These are phyloP conservation scores for Caerostris extrusa DNA, from an alignment of 1,140 invertebrate species.

Conservation along the genomic window DNA sequence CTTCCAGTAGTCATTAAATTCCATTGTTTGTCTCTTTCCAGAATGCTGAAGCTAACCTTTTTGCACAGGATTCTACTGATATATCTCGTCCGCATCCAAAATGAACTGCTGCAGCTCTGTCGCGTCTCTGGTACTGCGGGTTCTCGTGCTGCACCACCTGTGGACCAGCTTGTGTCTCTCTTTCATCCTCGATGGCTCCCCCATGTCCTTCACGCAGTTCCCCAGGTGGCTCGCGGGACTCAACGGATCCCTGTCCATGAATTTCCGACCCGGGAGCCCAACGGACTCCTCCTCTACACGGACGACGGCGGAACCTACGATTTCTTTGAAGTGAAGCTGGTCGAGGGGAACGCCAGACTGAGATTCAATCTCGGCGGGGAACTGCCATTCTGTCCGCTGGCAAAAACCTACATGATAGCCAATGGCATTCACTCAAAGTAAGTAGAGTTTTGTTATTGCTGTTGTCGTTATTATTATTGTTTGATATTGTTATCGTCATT, in stretches of 20 bases:
- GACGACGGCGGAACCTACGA: constrained; percentile 94
- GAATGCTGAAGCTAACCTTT: background rate
- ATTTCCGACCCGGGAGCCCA: constrained; percentile 96
- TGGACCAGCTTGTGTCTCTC: background rate
- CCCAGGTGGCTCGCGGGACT: constrained; percentile 94
- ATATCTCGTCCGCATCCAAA: background rate
- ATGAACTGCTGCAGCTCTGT: background rate
- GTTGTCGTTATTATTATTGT: too few relatives aligned
- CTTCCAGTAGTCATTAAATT: too few relatives aligned
- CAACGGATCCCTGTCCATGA: constrained; percentile 92
- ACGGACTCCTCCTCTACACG: constrained; percentile 95
- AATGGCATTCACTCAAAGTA: constrained; percentile 96
- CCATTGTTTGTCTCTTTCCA: too few relatives aligned
- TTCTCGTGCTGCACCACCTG: constrained; percentile 4
- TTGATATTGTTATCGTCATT: too few relatives aligned
- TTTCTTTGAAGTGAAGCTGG: constrained; percentile 93
- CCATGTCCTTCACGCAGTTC: constrained; percentile 93
- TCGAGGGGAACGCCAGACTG: constrained; percentile 93
- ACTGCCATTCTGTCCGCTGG: constrained; percentile 92
- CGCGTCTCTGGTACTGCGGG: background rate
- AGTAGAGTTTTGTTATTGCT: constrained; percentile 83
- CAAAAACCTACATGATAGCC: constrained; percentile 96
- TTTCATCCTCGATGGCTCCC: constrained; percentile 87
- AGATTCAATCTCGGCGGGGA: constrained; percentile 96
- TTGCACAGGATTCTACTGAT: background rate